Evolutionary conservation across 2,113 vertebrate genomes (phyloP), one percentile per base, ranked within the genome.

Genomic region (Macrotus californicus): DNA sequence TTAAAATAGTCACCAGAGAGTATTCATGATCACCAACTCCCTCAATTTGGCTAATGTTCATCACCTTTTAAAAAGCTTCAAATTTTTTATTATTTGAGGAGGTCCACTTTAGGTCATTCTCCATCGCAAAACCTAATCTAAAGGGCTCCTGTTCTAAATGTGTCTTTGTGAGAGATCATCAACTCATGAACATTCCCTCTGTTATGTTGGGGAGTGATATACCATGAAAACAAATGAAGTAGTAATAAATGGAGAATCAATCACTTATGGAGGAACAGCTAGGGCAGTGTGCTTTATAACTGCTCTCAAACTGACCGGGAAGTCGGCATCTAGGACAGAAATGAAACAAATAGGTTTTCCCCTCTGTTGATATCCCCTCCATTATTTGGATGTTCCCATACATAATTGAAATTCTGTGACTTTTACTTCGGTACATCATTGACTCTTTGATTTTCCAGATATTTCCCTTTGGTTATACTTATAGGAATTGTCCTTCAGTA

Each of bases 41-140:
- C 29, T 12, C 36, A n/a, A 13, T 67, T 72, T 91, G 64, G 18
- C 16, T 66, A n/a, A 18, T 50, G n/a, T 81, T 94, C 43, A 52
- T 11, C 61, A 81, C 26, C 56, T 59, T 96, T 83, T 76, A 70
- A 18, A 86, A 91, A 72, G 6, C 15, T 82, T 89, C 41, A 56
- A 80, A 75, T 75, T 10, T 61, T 54, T 61, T 87, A 50, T 95
- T 83, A 54, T 52, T 96, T 61, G 19, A 52, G 21, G 93, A 15
- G 5, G 18, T 94, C 34, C 34, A 6, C 29, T 81, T 1, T 36
- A 22, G 50, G 36, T 72, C 54, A 54, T 21, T 84, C 21, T 87
- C 59, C 19, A 61, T n/a, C 26, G 21, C 39, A 14, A 69, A 86
- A 52, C 22, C 5, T 15, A 82, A 41, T n/a, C 46, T 64, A 56